phyloP scores from a whole-genome alignment of 2,113 vertebrate genomes.

The Caretta caretta region DNA sequence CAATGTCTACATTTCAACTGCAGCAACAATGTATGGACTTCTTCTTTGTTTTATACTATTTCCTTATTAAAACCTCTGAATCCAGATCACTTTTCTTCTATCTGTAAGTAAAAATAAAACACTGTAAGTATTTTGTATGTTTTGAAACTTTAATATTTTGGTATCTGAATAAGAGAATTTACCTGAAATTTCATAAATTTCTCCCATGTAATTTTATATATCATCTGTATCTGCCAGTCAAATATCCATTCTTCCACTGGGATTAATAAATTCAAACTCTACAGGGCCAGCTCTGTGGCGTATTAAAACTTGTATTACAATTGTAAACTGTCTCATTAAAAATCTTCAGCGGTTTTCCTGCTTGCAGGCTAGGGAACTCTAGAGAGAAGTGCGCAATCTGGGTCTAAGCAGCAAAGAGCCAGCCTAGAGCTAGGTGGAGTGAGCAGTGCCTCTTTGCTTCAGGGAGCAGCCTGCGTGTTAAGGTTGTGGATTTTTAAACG shows the following conservation, averaged over 20 bases:
- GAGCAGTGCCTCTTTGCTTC: neutral
- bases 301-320: no score
- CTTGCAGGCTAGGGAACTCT: neutral
- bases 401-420: neutral
- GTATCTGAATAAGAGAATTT: neutral
- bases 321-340: neutral
- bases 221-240: neutral
- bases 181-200: neutral
- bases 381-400: neutral
- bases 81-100: neutral
- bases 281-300: neutral
- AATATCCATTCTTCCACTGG: neutral
- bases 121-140: neutral
- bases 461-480: neutral
- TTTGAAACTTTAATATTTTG: neutral
- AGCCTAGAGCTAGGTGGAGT: neutral
- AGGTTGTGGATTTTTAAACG: neutral
- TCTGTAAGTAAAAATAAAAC: neutral
- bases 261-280: neutral
- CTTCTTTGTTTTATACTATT: neutral
- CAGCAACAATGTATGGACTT: neutral
- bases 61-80: neutral
- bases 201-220: neutral
- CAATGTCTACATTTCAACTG: neutral
- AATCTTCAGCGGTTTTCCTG: neutral